Evolutionary conservation across 2,113 vertebrate genomes (phyloP).

Genomic region (Macroglossus sobrinus): DNA sequence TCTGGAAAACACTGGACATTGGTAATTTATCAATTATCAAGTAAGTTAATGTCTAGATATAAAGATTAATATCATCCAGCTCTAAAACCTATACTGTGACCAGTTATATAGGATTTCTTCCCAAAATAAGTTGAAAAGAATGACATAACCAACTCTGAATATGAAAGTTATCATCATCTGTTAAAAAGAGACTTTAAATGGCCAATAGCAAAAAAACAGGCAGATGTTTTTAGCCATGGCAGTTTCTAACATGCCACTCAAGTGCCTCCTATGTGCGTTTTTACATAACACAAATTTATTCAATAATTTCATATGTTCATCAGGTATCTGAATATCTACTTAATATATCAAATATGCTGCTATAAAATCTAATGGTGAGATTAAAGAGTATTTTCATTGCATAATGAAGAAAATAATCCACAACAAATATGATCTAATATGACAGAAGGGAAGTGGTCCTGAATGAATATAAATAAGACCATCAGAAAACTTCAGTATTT

Average conservation of each 20-base stretch:
- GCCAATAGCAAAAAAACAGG: background rate
- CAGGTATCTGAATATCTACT: constrained; percentile 3
- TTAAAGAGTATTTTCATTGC: background rate
- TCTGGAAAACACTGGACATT: constrained; percentile 32
- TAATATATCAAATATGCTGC: background rate
- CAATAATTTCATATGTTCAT: background rate
- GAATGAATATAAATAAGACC: constrained; percentile 2
- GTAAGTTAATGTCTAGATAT: background rate
- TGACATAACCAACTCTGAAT: constrained; percentile 47
- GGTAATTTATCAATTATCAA: background rate
- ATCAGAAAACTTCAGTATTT: background rate
- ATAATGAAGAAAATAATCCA: constrained; percentile 25
- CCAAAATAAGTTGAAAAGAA: constrained; percentile 20
- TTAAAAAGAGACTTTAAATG: constrained; percentile 38
- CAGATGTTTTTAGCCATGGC: constrained; percentile 11
- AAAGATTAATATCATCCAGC: background rate
- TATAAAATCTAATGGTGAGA: background rate
- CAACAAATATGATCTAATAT: constrained; percentile 3
- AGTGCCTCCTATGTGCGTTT: constrained; percentile 80
- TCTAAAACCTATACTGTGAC: background rate
- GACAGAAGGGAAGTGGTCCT: background rate
- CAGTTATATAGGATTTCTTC: background rate
- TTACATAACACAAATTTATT: background rate
- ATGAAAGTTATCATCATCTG: constrained; percentile 9
- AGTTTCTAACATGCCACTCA: constrained; percentile 79